phyloP scores from a whole-genome alignment of 1,140 invertebrate species.

The Ceratitis capitata region DNA sequence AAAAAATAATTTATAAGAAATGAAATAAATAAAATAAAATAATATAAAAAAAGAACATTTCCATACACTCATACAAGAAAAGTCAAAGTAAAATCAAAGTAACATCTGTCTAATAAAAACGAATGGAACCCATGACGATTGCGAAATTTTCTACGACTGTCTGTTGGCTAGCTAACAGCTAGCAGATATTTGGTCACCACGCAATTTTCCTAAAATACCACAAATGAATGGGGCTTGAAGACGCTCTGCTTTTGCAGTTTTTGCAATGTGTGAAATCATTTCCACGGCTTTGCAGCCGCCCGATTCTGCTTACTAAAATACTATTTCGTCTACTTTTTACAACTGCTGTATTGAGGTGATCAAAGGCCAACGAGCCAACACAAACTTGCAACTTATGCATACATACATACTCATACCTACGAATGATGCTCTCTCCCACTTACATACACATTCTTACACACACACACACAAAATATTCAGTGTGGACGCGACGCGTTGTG shows the following conservation, averaged over 20 bases:
- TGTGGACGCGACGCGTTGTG: not conserved
- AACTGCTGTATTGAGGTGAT: constrained; percentile 58
- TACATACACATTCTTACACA: not conserved
- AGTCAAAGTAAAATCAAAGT: not conserved
- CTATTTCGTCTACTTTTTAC: not conserved
- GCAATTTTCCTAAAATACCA: not conserved
- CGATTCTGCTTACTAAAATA: not conserved
- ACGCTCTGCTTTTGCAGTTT: not conserved
- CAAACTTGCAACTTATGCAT: not conserved
- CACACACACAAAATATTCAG: not conserved
- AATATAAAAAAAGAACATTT: not conserved
- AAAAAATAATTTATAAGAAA: not conserved
- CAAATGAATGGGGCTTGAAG: not conserved
- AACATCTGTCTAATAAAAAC: too few species aligned
- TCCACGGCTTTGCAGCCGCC: not conserved
- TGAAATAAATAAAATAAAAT: not conserved
- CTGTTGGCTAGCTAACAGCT: not conserved
- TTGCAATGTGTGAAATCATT: too few species aligned
- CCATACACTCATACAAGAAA: too few species aligned
- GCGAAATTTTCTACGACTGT: not conserved
- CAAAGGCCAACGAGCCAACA: constrained; percentile 63
- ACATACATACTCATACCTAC: not conserved
- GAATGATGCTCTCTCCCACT: not conserved
- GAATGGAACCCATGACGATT: not conserved
- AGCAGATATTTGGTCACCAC: not conserved